A percentile compares a stretch with the other conserved stretches of the same genome.
phyloP scores from a whole-genome alignment of 2,888 invertebrate genomes.

The Poecilus cupreus region DNA sequence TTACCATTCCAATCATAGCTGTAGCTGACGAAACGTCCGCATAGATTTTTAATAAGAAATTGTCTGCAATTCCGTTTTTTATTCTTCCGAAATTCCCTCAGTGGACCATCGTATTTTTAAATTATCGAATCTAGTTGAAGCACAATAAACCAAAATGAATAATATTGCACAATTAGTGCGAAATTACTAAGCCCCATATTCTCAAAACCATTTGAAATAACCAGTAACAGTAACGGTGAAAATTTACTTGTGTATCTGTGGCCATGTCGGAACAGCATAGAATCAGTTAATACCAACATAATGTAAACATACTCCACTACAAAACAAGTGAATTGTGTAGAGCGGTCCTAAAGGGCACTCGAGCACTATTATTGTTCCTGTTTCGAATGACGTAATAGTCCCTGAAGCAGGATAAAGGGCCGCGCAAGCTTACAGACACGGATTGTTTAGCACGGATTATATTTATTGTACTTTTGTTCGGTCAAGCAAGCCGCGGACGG shows the following conservation, averaged over 20 bases:
- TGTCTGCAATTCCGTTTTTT: too few relatives aligned
- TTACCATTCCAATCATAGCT: too few relatives aligned
- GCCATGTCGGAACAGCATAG: neutral
- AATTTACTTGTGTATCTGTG: neutral
- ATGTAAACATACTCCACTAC: neutral
- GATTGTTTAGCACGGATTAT: constrained; percentile 27
- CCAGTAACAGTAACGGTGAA: neutral
- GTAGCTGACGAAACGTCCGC: too few relatives aligned
- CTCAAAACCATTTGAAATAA: too few relatives aligned
- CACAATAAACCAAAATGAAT: too few relatives aligned
- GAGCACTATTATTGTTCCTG: neutral
- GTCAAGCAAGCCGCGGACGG: neutral
- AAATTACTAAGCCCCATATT: neutral
- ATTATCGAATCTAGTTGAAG: too few relatives aligned
- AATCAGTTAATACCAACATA: constrained; percentile 3
- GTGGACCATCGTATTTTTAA: too few relatives aligned
- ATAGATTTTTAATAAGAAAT: too few relatives aligned
- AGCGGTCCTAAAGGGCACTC: neutral
- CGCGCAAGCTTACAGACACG: neutral
- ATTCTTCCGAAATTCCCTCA: too few relatives aligned
- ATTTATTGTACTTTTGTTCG: constrained; percentile 21
- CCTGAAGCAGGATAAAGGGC: neutral
- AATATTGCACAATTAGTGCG: too few relatives aligned
- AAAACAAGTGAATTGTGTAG: neutral
- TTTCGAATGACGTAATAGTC: constrained; percentile 9